phyloP scores from a whole-genome alignment of 2,113 vertebrate genomes.

The Manacus vitellinus region DNA sequence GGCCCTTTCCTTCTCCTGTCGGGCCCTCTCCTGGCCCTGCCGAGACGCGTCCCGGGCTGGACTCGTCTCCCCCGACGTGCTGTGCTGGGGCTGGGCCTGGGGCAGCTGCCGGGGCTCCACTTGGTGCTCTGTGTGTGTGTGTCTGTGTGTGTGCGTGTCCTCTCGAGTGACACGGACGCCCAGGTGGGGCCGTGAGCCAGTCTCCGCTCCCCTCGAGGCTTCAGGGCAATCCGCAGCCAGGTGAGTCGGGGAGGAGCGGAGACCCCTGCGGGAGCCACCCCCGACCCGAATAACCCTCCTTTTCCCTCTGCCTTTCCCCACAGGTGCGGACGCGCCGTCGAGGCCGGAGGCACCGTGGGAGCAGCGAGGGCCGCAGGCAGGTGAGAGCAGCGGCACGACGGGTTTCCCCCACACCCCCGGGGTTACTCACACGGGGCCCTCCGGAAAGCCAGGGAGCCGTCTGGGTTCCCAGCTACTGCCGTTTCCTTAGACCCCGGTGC shows the following conservation, averaged over 20 bases:
- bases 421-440: not conserved
- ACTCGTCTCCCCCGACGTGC: not conserved
- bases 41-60: not conserved
- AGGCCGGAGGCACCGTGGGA: not conserved
- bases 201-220: not conserved
- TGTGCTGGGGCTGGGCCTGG: not conserved
- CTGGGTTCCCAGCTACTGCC: not conserved
- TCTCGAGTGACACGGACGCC: not conserved
- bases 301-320: not conserved
- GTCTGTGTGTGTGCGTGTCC: not conserved
- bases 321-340: not conserved
- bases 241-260: not conserved
- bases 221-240: not conserved
- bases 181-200: not conserved
- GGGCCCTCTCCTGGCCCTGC: not conserved
- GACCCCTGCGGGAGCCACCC: not conserved
- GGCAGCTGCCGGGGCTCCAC: not conserved
- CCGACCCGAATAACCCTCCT: not conserved
- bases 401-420: not conserved
- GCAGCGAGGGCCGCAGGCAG: not conserved
- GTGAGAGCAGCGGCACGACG: not conserved
- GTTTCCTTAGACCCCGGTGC: not conserved
- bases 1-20: not conserved
- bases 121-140: not conserved
- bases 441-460: not conserved